Conservation (phyloP, 2,797 vertebrate genomes). For the Salmo trutta region DNA sequence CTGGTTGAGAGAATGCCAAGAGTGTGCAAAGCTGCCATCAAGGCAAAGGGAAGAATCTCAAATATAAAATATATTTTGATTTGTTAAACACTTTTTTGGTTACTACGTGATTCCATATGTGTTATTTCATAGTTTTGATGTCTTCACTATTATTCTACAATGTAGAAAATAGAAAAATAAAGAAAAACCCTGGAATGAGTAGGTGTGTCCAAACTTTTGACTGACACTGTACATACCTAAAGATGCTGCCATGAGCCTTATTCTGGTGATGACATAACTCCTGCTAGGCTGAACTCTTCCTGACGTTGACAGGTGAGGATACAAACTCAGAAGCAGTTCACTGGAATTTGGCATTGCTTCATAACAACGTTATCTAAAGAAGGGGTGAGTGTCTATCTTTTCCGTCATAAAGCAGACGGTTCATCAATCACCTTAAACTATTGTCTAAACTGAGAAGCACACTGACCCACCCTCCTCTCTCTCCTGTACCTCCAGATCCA, state of each 20-base stretch:
- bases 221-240: neutral
- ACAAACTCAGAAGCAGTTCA: conserved; percentile 86
- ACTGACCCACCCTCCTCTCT: neutral
- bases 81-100: neutral
- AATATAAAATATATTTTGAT: too few relatives aligned
- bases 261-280: neutral
- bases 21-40: too few relatives aligned
- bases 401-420: neutral
- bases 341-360: conserved; percentile 84
- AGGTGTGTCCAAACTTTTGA: too few relatives aligned
- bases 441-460: neutral
- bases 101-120: too few relatives aligned
- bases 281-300: neutral
- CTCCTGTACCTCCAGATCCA: conserved; percentile 65
- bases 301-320: conserved; percentile 81
- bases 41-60: too few relatives aligned
- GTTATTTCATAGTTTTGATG: too few relatives aligned
- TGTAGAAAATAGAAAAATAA: too few relatives aligned
- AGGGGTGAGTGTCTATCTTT: conserved; percentile 68
- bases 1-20: too few relatives aligned
- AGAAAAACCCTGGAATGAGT: too few relatives aligned
- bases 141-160: too few relatives aligned
- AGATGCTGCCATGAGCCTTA: neutral
- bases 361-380: conserved; percentile 80
- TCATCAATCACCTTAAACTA: neutral